These are phyloP conservation scores for Sebastes umbrosus DNA, from an alignment of 2,797 vertebrate genomes.

Conservation along the genomic window DNA sequence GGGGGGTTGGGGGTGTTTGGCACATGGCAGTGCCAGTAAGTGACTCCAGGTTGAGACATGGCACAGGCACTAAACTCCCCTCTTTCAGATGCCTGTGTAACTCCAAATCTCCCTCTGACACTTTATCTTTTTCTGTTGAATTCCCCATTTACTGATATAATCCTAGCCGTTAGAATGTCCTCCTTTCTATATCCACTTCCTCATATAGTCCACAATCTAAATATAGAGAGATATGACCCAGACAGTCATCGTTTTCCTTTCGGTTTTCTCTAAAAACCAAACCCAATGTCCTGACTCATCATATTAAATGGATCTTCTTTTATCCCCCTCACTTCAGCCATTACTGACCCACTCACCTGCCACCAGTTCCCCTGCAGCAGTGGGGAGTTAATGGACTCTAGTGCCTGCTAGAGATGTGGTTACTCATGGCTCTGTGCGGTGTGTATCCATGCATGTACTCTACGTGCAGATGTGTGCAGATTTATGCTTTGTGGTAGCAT, in stretches of 20 bases:
- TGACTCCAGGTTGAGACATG: conserved; percentile 42
- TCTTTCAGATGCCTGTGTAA: conserved; percentile 9
- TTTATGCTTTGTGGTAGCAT: conserved; percentile 17
- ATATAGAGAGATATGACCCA: conserved; percentile 14
- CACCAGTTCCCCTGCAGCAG: conserved; percentile 24
- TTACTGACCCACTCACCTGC: conserved; percentile 31
- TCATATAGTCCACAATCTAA: background rate
- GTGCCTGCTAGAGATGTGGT: conserved; percentile 1
- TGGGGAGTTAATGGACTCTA: conserved; percentile 31
- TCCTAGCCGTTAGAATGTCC: background rate
- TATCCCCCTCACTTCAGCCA: conserved; percentile 11
- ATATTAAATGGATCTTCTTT: conserved; percentile 7
- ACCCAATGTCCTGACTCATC: conserved; percentile 15
- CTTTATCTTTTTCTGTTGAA: background rate
- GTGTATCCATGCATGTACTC: conserved; percentile 11
- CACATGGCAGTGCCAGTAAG: conserved; percentile 36
- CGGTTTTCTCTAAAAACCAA: background rate
- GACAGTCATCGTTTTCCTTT: background rate
- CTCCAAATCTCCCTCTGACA: background rate
- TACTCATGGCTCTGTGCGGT: conserved; percentile 2
- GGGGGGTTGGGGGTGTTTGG: conserved; percentile 34
- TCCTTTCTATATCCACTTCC: background rate
- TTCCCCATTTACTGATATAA: background rate
- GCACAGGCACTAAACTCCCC: conserved; percentile 20
- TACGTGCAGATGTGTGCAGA: conserved; percentile 22